A percentile compares a stretch with the other conserved stretches of the same genome.
phyloP scores from a whole-genome alignment of 2,113 vertebrate species.

The Ammodytes marinus region DNA sequence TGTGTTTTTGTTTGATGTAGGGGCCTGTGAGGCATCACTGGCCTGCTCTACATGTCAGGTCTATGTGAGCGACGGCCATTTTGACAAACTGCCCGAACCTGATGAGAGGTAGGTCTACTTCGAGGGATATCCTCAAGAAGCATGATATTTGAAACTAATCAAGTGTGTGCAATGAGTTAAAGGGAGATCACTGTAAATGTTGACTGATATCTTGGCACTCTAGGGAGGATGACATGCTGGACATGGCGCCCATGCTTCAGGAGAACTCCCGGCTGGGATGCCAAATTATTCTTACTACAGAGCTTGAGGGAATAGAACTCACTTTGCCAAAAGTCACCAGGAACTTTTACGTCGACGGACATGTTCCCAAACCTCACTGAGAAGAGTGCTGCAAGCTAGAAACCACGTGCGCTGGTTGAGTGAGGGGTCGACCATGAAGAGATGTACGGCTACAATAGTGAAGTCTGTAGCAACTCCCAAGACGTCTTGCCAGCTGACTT shows the following conservation, averaged over 20 bases:
- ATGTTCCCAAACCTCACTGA: slow-evolving; percentile 93
- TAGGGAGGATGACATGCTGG: slow-evolving; percentile 96
- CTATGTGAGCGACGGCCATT: slow-evolving; percentile 85
- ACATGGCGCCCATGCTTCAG: slow-evolving; percentile 93
- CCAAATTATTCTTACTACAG: slow-evolving; percentile 89
- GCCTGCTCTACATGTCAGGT: slow-evolving; percentile 95
- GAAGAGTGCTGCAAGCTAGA: background rate
- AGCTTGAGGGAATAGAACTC: slow-evolving; percentile 89
- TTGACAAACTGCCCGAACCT: slow-evolving; percentile 87
- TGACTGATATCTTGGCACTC: slow-evolving; percentile 9
- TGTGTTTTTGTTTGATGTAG: slow-evolving; percentile 68
- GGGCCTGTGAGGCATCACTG: slow-evolving; percentile 93
- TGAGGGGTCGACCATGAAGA: slow-evolving; percentile 14
- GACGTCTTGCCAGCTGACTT: slow-evolving; percentile 18
- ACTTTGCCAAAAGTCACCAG: slow-evolving; percentile 91
- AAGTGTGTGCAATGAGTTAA: background rate
- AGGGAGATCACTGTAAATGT: background rate
- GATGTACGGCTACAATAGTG: slow-evolving; percentile 20
- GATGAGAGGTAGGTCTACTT: slow-evolving; percentile 85
- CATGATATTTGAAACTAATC: background rate
- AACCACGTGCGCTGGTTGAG: slow-evolving; percentile 13
- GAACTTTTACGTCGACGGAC: slow-evolving; percentile 96
- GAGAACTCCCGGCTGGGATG: slow-evolving; percentile 93
- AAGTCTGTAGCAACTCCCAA: slow-evolving; percentile 40
- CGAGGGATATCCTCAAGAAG: background rate